phyloP scores from a whole-genome alignment of 92 coral and sea anemone genomes.

The Scolanthus callimorphus region DNA sequence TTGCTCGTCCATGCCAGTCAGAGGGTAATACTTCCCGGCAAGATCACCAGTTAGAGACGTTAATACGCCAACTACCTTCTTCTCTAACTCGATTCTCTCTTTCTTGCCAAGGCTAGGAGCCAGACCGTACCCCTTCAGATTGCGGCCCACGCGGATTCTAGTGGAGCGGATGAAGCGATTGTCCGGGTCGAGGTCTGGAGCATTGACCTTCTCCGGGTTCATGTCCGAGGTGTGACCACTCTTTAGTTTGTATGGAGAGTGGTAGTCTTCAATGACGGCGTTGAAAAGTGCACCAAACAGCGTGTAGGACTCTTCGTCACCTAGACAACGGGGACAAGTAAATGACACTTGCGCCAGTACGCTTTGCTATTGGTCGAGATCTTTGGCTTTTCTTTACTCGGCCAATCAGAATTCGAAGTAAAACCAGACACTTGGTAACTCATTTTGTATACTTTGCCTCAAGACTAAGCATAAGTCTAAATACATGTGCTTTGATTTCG shows the following conservation, averaged over 20 bases:
- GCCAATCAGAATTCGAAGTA: no score
- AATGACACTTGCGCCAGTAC: no score
- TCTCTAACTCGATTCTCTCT: constrained; percentile 68
- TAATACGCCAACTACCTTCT: constrained; percentile 72
- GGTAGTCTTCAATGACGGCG: constrained; percentile 77
- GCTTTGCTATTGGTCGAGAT: no score
- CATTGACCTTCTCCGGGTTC: constrained; percentile 76
- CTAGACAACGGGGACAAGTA: constrained; percentile 1
- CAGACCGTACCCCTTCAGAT: constrained; percentile 73
- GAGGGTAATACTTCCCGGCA: constrained; percentile 80
- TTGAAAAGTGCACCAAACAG: constrained; percentile 46
- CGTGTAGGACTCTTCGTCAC: constrained; percentile 71
- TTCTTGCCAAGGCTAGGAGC: constrained; percentile 73
- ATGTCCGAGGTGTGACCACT: constrained; percentile 75
- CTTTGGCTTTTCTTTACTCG: no score
- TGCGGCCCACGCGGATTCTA: constrained; percentile 92
- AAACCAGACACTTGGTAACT: no score
- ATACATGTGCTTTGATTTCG: no score
- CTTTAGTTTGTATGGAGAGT: constrained; percentile 66
- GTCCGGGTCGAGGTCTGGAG: constrained; percentile 80
- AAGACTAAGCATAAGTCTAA: no score
- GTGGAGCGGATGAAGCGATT: constrained; percentile 77
- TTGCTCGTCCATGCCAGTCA: constrained; percentile 85
- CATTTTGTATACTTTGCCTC: no score
- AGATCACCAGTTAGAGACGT: constrained; percentile 78